Evolutionary conservation across 2,888 invertebrate species (phyloP).

Genomic region (Allolobophora icterica): DNA sequence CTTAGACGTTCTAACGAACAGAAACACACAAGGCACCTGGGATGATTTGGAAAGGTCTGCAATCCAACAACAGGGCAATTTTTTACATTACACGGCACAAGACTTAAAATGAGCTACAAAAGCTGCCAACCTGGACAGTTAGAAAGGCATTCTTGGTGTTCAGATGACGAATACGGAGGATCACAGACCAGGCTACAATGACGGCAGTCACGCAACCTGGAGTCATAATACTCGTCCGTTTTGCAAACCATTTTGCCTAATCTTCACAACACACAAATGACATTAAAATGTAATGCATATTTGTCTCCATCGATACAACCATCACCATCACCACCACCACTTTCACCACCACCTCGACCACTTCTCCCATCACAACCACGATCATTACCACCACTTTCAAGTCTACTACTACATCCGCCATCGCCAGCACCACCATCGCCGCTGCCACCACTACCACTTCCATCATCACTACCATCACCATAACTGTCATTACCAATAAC

Average conservation of each 20-base stretch:
- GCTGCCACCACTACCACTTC: neutral
- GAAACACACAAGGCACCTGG: neutral
- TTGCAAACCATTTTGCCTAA: neutral
- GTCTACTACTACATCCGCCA: neutral
- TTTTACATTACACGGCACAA: neutral
- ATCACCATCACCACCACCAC: constrained; percentile 15
- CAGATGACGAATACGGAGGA: neutral
- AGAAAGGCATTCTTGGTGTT: neutral
- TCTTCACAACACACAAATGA: neutral
- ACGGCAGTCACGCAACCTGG: neutral
- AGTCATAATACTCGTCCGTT: neutral
- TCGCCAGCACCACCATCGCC: neutral
- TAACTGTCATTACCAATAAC: neutral
- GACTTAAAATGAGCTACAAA: neutral
- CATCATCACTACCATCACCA: constrained; percentile 18
- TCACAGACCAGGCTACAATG: neutral
- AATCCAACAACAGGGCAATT: no score
- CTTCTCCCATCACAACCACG: neutral
- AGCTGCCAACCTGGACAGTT: neutral
- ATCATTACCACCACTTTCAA: no score
- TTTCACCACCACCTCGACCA: constrained; percentile 2
- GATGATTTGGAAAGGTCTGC: neutral
- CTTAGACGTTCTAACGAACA: no score
- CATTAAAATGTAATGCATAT: neutral
- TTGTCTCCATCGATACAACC: neutral